Evolutionary conservation across 2,113 vertebrate species (phyloP).

Genomic region (Felis chaus): DNA sequence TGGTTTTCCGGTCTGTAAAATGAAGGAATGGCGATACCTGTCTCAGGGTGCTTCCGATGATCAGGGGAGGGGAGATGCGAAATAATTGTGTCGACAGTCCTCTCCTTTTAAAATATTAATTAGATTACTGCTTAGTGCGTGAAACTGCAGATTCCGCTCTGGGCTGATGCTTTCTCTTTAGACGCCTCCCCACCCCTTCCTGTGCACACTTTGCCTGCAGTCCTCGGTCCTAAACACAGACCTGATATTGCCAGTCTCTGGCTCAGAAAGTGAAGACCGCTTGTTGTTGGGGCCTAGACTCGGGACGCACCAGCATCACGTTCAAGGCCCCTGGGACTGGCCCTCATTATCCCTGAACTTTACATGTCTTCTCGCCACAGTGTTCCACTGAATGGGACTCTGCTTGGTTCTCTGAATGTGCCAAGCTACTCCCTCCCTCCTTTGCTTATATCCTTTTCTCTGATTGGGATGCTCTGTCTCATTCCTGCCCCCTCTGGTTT

Average conservation of each 20-base stretch:
- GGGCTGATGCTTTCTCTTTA: background rate
- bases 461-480: background rate
- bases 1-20: background rate
- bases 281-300: background rate
- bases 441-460: background rate
- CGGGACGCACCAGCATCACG: background rate
- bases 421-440: background rate
- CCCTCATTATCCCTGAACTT: background rate
- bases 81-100: background rate
- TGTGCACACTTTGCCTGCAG: background rate
- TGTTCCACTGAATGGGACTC: rapidly evolving
- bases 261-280: background rate
- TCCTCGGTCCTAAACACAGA: background rate
- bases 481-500: background rate
- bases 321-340: background rate
- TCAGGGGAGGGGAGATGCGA: background rate
- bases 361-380: rapidly evolving
- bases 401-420: background rate
- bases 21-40: background rate
- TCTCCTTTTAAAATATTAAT: background rate
- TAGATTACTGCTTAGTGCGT: background rate
- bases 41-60: background rate
- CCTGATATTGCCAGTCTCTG: background rate
- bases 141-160: background rate
- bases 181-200: background rate